Conservation (phyloP, 2,888 invertebrate genomes). For the Bombyx huttoni region DNA sequence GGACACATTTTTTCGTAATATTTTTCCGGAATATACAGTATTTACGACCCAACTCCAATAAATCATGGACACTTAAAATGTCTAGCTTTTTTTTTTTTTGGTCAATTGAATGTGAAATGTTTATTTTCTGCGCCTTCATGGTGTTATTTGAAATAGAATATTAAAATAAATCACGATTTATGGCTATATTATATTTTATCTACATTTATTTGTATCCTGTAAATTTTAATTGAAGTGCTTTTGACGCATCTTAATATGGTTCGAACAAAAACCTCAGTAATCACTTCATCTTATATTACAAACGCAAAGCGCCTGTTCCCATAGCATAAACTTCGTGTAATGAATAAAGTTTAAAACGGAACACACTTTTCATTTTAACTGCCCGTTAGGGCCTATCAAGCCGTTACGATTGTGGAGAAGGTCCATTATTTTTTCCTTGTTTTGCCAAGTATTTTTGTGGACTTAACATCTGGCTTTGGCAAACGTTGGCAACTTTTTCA, state of each 20-base stretch:
- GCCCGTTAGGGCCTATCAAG: constrained; percentile 39
- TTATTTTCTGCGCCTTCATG: constrained; percentile 52
- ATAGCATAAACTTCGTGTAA: constrained; percentile 27
- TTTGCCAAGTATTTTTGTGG: constrained; percentile 8
- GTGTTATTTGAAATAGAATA: constrained; percentile 7
- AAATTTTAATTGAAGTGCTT: too few relatives aligned
- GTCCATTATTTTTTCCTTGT: constrained; percentile 15
- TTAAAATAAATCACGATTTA: too few relatives aligned
- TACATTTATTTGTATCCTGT: too few relatives aligned
- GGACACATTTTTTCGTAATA: background rate
- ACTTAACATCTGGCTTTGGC: background rate
- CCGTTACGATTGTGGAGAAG: constrained; percentile 26
- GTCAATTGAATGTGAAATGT: constrained; percentile 46
- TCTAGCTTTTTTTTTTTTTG: constrained; percentile 35
- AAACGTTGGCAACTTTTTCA: background rate
- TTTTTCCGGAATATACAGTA: constrained; percentile 28
- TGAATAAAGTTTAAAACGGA: constrained; percentile 43
- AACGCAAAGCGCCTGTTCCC: constrained; percentile 5
- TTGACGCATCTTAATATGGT: background rate
- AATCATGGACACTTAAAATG: constrained; percentile 55
- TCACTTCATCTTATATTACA: background rate
- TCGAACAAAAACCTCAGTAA: background rate
- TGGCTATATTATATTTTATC: too few relatives aligned
- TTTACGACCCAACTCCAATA: constrained; percentile 49
- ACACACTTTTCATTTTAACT: constrained; percentile 43